Evolutionary conservation across 2,113 vertebrate genomes (phyloP).

Genomic region (Procapra przewalskii): DNA sequence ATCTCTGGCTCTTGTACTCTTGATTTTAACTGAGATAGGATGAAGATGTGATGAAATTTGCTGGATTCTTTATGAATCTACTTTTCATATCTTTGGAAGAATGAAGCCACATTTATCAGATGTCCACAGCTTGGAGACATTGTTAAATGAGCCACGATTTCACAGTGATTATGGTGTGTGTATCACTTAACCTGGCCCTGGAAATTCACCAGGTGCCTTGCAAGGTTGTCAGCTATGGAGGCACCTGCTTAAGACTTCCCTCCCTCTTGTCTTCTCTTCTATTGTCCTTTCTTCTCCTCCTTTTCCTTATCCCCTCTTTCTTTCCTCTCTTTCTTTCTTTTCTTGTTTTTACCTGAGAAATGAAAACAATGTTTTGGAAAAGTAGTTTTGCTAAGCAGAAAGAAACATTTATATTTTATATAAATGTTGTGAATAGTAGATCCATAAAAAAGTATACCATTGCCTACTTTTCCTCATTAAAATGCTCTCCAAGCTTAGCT

Average conservation of each 20-base stretch:
- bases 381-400: neutral
- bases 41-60: neutral
- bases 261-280: neutral
- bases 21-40: neutral
- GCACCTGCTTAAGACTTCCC: neutral
- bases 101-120: neutral
- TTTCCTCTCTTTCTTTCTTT: neutral
- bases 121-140: neutral
- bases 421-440: neutral
- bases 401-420: neutral
- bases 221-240: accelerated
- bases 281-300: accelerated
- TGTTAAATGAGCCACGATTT: neutral
- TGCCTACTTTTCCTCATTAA: neutral
- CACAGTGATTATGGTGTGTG: neutral
- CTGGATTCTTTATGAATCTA: neutral
- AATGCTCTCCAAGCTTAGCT: neutral
- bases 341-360: neutral
- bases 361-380: neutral
- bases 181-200: neutral
- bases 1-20: neutral
- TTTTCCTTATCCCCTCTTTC: neutral
- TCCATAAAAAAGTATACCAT: neutral
- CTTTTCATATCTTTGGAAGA: neutral
- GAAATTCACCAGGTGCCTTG: too few species aligned